Percentiles rank a stretch among this genome's conserved stretches.
Conservation (phyloP, 2,797 vertebrate species). For the Sebastes oblongus region DNA sequence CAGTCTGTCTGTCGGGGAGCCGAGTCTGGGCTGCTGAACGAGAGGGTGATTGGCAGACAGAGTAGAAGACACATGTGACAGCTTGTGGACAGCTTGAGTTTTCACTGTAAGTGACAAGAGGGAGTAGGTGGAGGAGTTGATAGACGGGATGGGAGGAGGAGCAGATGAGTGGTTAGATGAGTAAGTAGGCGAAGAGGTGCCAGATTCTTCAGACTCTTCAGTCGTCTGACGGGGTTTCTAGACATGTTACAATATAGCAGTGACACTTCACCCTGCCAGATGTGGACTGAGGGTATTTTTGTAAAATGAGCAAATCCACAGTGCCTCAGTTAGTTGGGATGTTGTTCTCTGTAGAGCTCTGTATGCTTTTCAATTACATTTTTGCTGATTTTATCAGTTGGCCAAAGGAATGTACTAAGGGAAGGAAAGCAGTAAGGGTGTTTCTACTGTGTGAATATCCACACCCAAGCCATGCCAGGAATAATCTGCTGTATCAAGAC, state of each 20-base stretch:
- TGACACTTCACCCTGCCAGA: not conserved
- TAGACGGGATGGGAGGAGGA: constrained; percentile 21
- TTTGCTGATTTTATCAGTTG: constrained; percentile 33
- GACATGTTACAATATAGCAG: not conserved
- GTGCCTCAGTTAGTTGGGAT: not conserved
- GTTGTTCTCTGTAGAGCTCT: not conserved
- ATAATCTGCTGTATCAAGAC: constrained; percentile 4
- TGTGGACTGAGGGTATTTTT: not conserved
- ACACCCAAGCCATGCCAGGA: not conserved
- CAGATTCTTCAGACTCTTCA: constrained; percentile 2
- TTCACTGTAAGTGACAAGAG: constrained; percentile 10
- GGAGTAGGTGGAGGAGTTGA: constrained; percentile 12
- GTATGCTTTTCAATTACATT: not conserved
- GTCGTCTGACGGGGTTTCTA: constrained; percentile 2
- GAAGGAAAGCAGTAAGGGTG: constrained; percentile 17
- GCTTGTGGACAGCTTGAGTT: constrained; percentile 25
- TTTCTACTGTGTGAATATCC: not conserved
- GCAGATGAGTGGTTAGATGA: not conserved
- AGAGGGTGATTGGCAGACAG: constrained; percentile 8
- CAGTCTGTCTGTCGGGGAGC: too few species aligned
- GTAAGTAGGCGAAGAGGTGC: not conserved
- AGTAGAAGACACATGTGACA: constrained; percentile 19
- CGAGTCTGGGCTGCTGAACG: not conserved
- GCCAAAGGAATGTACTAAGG: constrained; percentile 28
- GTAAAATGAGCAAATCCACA: not conserved